These are phyloP conservation scores for Anguilla megastoma DNA, from an alignment of 2,797 vertebrate species.

Conservation along the genomic window DNA sequence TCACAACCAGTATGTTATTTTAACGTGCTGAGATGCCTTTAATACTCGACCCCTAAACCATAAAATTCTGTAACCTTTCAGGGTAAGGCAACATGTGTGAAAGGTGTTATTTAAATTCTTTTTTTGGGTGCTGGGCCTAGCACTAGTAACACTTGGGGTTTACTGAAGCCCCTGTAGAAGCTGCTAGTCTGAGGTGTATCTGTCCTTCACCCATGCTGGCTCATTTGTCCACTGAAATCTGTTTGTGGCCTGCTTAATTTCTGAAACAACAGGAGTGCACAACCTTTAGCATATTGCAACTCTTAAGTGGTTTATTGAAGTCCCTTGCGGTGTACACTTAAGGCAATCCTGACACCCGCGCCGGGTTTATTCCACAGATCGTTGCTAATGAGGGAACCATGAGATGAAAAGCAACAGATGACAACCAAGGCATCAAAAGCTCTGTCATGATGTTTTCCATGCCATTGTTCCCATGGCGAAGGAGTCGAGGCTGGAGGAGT, in stretches of 20 bases:
- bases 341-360: background rate
- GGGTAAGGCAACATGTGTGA: background rate
- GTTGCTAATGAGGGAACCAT: background rate
- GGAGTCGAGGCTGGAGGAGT: conserved; percentile 8
- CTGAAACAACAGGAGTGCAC: background rate
- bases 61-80: background rate
- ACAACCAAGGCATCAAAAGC: conserved; percentile 17
- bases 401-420: conserved; percentile 24
- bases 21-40: background rate
- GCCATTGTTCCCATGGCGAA: conserved; percentile 6
- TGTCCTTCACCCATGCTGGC: background rate
- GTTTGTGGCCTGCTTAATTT: background rate
- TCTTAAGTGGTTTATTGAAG: conserved; percentile 13
- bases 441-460: background rate
- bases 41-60: background rate
- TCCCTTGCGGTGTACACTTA: background rate
- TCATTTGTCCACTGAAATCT: background rate
- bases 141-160: background rate
- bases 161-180: background rate
- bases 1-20: too few relatives aligned
- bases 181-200: background rate
- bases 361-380: background rate
- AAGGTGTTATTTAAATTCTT: background rate
- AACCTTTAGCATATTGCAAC: background rate
- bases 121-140: background rate